Conservation (phyloP, 1,140 invertebrate species). For the Frieseomelitta varia region DNA sequence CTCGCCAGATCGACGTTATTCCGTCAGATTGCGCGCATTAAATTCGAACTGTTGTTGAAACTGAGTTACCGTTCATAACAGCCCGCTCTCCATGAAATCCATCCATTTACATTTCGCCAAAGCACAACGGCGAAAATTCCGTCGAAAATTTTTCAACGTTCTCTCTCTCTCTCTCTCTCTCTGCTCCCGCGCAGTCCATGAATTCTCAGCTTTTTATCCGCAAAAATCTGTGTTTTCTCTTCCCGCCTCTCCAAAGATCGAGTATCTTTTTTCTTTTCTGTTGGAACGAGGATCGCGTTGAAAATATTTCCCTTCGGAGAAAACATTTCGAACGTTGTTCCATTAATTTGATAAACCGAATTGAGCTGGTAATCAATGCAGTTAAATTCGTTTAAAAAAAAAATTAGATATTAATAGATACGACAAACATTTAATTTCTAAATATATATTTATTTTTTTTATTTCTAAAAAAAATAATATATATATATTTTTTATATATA, state of each 20-base stretch:
- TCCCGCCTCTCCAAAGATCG: neutral
- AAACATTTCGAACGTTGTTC: neutral
- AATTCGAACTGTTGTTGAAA: slow-evolving; percentile 7
- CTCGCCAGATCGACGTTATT: slow-evolving; percentile 10
- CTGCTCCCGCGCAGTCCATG: no score
- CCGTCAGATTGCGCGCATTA: slow-evolving; percentile 1
- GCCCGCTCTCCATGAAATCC: neutral
- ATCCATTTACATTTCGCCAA: neutral
- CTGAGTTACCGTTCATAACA: slow-evolving; percentile 6
- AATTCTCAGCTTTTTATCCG: neutral
- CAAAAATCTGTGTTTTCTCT: neutral
- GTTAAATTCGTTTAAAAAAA: no score
- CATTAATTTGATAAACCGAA: no score
- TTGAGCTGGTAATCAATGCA: no score
- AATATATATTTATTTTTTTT: no score
- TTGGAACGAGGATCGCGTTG: neutral
- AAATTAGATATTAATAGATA: no score
- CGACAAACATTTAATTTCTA: no score
- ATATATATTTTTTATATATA: no score
- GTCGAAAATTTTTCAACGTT: neutral
- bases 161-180: neutral
- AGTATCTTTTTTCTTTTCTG: neutral
- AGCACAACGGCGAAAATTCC: neutral
- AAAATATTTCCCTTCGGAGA: neutral
- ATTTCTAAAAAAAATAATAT: no score